These are phyloP conservation scores for Lagenorhynchus albirostris DNA, from an alignment of 2,113 vertebrate species.

Conservation along the genomic window DNA sequence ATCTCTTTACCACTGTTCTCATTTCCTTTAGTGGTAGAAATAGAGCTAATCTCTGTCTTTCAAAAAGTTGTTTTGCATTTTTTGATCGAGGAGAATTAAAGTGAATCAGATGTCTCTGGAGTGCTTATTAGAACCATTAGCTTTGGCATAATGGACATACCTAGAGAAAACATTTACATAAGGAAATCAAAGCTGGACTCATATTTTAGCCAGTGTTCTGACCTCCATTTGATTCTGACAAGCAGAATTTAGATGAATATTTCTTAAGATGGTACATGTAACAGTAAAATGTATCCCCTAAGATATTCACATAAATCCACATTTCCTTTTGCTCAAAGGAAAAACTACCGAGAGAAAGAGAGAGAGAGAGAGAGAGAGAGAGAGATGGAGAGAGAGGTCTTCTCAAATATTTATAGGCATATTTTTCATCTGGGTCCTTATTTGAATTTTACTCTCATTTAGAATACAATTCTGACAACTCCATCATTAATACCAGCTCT, in stretches of 20 bases:
- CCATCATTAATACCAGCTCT: slow-evolving; percentile 44
- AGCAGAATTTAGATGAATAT: slow-evolving; percentile 70
- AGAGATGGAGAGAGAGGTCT: neutral
- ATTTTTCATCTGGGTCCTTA: slow-evolving; percentile 67
- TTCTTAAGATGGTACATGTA: slow-evolving; percentile 56
- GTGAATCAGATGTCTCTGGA: slow-evolving; percentile 66
- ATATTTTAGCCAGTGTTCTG: slow-evolving; percentile 31
- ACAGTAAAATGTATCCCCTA: slow-evolving; percentile 50
- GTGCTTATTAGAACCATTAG: slow-evolving; percentile 77
- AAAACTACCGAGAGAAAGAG: neutral
- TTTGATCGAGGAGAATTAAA: slow-evolving; percentile 66
- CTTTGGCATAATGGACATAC: slow-evolving; percentile 62
- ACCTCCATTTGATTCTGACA: slow-evolving; percentile 67
- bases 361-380: neutral
- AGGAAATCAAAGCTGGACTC: slow-evolving; percentile 66
- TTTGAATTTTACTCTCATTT: slow-evolving; percentile 76
- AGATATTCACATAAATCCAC: slow-evolving; percentile 64
- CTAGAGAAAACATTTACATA: slow-evolving; percentile 66
- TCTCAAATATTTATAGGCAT: slow-evolving; percentile 71
- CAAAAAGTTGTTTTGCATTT: slow-evolving; percentile 77
- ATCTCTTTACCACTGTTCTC: slow-evolving; percentile 56
- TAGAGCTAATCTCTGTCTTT: slow-evolving; percentile 70
- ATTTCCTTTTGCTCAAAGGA: slow-evolving; percentile 61
- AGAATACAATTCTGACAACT: slow-evolving; percentile 66
- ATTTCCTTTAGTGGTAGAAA: slow-evolving; percentile 61